These are phyloP conservation scores for Episyrphus balteatus DNA, from an alignment of 1,140 invertebrate genomes.

Conservation along the genomic window DNA sequence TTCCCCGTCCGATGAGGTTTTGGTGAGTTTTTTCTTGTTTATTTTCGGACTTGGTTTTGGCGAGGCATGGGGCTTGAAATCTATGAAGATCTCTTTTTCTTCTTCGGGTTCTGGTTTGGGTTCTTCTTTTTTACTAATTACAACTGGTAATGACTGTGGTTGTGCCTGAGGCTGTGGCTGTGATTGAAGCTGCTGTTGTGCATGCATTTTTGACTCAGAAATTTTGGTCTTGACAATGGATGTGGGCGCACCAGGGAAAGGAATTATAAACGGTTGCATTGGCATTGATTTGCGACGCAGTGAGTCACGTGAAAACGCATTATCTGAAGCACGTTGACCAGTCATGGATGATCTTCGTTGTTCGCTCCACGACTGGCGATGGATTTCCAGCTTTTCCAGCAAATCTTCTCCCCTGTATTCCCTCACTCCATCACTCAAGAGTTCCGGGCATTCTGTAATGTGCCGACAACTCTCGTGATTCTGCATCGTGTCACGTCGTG, in stretches of 20 bases:
- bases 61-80: constrained; percentile 66
- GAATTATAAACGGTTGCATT: no score
- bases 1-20: constrained; percentile 70
- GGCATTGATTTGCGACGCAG: constrained; percentile 25
- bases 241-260: no score
- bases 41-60: constrained; percentile 46
- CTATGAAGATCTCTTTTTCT: constrained; percentile 73
- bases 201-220: no score
- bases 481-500: constrained; percentile 18
- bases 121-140: no score
- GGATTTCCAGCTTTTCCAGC: no score
- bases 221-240: no score
- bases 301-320: no score
- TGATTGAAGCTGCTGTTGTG: no score
- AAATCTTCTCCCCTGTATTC: no score
- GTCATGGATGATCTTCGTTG: neutral
- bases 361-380: no score
- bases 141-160: no score
- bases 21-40: constrained; percentile 50
- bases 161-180: no score
- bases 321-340: neutral
- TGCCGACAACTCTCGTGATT: constrained; percentile 29
- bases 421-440: constrained; percentile 14
- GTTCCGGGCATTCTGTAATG: constrained; percentile 27
- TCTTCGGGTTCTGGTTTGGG: constrained; percentile 30